Base-by-base conservation (phyloP, 2,113 vertebrate species). In the Hylia prasina region DNA sequence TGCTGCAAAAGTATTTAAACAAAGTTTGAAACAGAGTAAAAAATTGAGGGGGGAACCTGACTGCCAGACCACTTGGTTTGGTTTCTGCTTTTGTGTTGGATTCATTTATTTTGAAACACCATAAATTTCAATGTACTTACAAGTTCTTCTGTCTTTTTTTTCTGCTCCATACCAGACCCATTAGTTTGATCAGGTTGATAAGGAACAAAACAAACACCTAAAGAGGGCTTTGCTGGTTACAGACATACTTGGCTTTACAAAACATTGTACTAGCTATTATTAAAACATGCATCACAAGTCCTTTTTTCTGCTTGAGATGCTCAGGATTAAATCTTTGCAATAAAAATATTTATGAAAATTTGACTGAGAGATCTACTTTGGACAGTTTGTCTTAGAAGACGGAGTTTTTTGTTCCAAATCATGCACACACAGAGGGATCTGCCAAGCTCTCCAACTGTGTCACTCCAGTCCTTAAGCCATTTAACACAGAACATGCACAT, bases 371-470 rank as follows among this genome's bases (percentile, higher is more conserved):
- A 89, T 89, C 40, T 45, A 68, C 64, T 92, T 81, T 22, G 65
- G 79, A 89, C 79, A 83, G 31, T 79, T 58, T 61, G 51, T 57
- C 66, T 73, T 39, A 23, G 53, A 78, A 39, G 58, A 91, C 8
- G 35, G 25, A 68, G 17, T 13, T 51, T 85, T 96, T 71, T 75
- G 48, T 70, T 97, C 85, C 92, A 96, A 86, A 70, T 79, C 56
- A 83, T 37, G 72, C 48, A 79, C 37, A 48, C 1, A 1, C 33
- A 63, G 77, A 85, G 45, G 8, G 64, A 78, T 87, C 72, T 13
- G 57, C 85, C 90, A 94, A 92, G 85, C 73, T 73, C 92, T 79
- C 90, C 92, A 96, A 85, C 69, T 88, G 85, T 89, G 90, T 86
- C 82, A 90, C 90, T 92, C 72, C 44, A 80, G 73, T 93, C 57